These are phyloP conservation scores for Liopterus haemorrhoidalis DNA, from an alignment of 2,888 invertebrate genomes.

Conservation along the genomic window DNA sequence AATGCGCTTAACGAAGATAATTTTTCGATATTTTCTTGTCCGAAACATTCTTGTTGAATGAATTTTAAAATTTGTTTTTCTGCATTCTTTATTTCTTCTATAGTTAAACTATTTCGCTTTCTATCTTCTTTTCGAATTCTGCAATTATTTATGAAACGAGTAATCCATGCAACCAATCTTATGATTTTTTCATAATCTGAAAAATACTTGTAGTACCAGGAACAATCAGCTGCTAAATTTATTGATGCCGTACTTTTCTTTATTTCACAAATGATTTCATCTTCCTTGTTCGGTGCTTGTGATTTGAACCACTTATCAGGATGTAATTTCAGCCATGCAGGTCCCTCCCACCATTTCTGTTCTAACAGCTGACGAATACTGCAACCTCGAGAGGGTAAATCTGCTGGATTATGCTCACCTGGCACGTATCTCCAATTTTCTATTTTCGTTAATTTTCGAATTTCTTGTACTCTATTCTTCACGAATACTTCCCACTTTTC, in stretches of 20 bases:
- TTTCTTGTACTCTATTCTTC: slow-evolving; percentile 34
- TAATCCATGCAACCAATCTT: slow-evolving; percentile 29
- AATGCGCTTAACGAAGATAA: slow-evolving; percentile 18
- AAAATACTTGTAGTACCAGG: slow-evolving; percentile 18
- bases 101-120: background rate
- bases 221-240: background rate
- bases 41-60: slow-evolving; percentile 18
- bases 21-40: slow-evolving; percentile 11
- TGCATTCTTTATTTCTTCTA: slow-evolving; percentile 6
- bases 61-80: slow-evolving; percentile 5
- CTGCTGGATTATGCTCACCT: slow-evolving; percentile 34
- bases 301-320: slow-evolving; percentile 30
- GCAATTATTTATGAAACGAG: slow-evolving; percentile 8
- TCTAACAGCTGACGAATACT: slow-evolving; percentile 28
- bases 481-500: slow-evolving; percentile 33
- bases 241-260: slow-evolving; percentile 7
- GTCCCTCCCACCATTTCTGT: slow-evolving; percentile 37
- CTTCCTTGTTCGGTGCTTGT: slow-evolving; percentile 4
- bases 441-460: slow-evolving; percentile 25
- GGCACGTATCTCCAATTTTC: slow-evolving; percentile 34
- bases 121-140: background rate
- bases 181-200: slow-evolving; percentile 28
- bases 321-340: slow-evolving; percentile 32
- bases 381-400: slow-evolving; percentile 36
- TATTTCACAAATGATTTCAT: slow-evolving; percentile 12